Percentiles rank a stretch among this genome's conserved stretches.
Conservation (phyloP, 2,113 vertebrate genomes). For the Excalfactoria chinensis region DNA sequence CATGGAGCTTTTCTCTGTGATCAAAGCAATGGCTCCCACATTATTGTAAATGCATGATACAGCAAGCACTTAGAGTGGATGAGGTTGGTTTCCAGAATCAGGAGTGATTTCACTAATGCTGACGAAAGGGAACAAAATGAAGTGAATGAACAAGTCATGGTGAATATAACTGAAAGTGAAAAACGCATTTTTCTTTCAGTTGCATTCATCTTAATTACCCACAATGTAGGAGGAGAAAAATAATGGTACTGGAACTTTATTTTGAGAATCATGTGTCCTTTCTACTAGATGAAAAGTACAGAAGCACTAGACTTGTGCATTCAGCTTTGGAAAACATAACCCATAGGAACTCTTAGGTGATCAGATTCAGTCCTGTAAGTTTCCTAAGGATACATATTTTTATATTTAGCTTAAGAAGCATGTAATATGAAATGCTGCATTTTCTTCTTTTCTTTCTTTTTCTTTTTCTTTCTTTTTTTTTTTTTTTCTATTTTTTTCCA, state of each 20-base stretch:
- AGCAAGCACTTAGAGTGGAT: neutral
- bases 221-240: neutral
- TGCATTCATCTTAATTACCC: neutral
- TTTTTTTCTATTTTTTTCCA: neutral
- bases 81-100: neutral
- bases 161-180: neutral
- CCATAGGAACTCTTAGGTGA: neutral
- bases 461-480: no score
- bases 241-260: neutral
- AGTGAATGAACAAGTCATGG: neutral
- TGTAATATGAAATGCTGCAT: neutral
- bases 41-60: neutral
- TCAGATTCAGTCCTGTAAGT: neutral
- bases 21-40: neutral
- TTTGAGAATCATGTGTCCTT: neutral
- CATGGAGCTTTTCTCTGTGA: neutral
- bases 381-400: neutral
- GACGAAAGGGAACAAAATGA: neutral
- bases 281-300: neutral
- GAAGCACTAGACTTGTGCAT: neutral
- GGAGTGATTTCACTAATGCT: neutral
- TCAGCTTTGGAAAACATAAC: neutral
- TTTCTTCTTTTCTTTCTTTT: neutral
- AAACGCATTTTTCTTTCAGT: neutral
- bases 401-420: neutral